Evolutionary conservation across 1,140 invertebrate genomes (phyloP).

Genomic region (Drosophila kurseongensis): DNA sequence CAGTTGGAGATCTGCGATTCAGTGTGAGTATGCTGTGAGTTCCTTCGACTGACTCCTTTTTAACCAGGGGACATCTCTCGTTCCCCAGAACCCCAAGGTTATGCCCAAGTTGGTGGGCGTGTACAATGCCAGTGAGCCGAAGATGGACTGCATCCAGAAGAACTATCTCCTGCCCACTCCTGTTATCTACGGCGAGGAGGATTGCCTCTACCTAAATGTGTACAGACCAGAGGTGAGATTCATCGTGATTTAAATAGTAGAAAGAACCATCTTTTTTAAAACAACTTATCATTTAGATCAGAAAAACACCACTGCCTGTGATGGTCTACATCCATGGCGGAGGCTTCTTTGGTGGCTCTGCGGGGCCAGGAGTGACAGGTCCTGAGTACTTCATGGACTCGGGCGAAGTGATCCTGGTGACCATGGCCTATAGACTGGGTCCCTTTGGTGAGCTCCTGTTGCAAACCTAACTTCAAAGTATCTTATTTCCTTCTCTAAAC

Average conservation of each 20-base stretch:
- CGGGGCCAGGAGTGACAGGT: conserved; percentile 64
- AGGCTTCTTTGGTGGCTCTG: conserved; percentile 84
- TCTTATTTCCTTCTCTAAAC: background rate
- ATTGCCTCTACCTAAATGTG: conserved; percentile 88
- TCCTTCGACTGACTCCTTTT: too few species aligned
- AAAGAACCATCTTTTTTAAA: too few species aligned
- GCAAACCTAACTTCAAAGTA: background rate
- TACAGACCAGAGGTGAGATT: conserved; percentile 86
- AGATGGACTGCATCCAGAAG: conserved; percentile 78
- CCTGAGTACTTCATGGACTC: conserved; percentile 85
- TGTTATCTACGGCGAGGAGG: conserved; percentile 84
- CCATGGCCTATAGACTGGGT: conserved; percentile 74
- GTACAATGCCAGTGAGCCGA: conserved; percentile 63
- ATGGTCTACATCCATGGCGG: conserved; percentile 86
- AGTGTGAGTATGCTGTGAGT: conserved; percentile 45
- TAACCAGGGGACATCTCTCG: background rate
- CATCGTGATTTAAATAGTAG: too few species aligned
- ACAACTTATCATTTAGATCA: background rate
- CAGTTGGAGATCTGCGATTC: conserved; percentile 69
- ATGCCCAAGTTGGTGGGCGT: conserved; percentile 55
- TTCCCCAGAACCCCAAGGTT: conserved; percentile 68
- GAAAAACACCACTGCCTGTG: conserved; percentile 70
- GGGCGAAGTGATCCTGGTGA: conserved; percentile 72
- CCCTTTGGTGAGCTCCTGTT: conserved; percentile 65
- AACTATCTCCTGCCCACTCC: conserved; percentile 76